Conservation (phyloP, 2,888 invertebrate species). For the Acanthococcus lagerstroemiae region DNA sequence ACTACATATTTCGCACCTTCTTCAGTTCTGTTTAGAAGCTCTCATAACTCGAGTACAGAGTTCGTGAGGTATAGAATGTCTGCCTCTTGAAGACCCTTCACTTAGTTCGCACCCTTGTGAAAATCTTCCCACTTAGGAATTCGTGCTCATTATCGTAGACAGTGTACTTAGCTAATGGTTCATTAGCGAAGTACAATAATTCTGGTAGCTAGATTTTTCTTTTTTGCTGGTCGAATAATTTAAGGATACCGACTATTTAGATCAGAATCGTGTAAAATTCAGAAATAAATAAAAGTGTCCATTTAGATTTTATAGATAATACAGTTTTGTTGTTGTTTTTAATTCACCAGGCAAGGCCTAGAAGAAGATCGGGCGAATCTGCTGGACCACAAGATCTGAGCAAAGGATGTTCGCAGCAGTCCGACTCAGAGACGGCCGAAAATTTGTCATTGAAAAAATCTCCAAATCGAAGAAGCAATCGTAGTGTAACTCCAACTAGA, state of each 20-base stretch:
- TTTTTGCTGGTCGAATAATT: too few relatives aligned
- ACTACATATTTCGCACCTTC: too few relatives aligned
- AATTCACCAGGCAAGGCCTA: constrained; percentile 68
- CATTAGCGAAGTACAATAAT: not conserved
- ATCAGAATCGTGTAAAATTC: too few relatives aligned
- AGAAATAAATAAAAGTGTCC: too few relatives aligned
- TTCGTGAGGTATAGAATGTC: too few relatives aligned
- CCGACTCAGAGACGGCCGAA: constrained; percentile 41
- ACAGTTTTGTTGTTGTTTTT: too few relatives aligned
- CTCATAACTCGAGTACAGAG: too few relatives aligned
- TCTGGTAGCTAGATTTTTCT: too few relatives aligned
- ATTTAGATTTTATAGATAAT: too few relatives aligned
- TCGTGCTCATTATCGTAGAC: not conserved
- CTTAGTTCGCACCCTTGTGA: not conserved
- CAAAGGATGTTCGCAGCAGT: constrained; percentile 43
- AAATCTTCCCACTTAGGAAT: not conserved
- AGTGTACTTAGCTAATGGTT: too few relatives aligned
- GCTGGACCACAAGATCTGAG: constrained; percentile 52
- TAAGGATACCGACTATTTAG: too few relatives aligned
- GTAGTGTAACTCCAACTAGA: constrained; percentile 36
- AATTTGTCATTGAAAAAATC: constrained; percentile 53
- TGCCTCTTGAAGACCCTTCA: not conserved
- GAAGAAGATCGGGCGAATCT: constrained; percentile 69
- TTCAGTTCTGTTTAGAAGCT: too few relatives aligned
- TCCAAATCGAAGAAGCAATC: constrained; percentile 35